Evolutionary conservation across 2,888 invertebrate genomes (phyloP).

Genomic region (Mesodorylaimus sp.): DNA sequence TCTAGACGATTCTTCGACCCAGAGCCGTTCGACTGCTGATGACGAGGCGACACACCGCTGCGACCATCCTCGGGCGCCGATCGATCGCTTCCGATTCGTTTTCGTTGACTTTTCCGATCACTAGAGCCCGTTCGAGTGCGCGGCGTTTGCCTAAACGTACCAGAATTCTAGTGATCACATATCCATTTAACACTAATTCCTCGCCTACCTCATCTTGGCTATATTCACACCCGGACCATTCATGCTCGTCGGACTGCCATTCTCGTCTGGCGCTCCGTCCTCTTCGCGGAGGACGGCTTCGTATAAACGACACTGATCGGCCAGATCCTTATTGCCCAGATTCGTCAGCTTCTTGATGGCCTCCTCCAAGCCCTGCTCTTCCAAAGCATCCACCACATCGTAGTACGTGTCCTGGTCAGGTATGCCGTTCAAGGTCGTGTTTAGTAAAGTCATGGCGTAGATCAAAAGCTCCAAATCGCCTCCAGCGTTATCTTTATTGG

Average conservation of each 20-base stretch:
- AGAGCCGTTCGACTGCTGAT: background rate
- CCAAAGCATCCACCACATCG: slow-evolving; percentile 83
- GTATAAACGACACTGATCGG: slow-evolving; percentile 24
- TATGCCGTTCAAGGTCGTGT: slow-evolving; percentile 32
- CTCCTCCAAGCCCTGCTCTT: slow-evolving; percentile 49
- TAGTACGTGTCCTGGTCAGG: slow-evolving; percentile 70
- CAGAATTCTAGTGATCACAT: no score
- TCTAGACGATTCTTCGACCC: background rate
- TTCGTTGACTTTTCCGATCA: background rate
- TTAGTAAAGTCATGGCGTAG: slow-evolving; percentile 85
- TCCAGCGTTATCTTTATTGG: slow-evolving; percentile 70
- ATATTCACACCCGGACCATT: background rate
- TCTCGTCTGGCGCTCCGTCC: slow-evolving; percentile 15
- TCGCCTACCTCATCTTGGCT: slow-evolving; percentile 11
- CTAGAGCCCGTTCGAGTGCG: background rate
- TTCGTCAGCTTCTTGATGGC: slow-evolving; percentile 19
- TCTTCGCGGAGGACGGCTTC: slow-evolving; percentile 26
- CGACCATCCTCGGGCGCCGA: no score
- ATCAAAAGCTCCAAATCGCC: slow-evolving; percentile 75
- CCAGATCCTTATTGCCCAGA: slow-evolving; percentile 18
- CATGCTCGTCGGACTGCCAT: no score
- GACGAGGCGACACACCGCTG: no score
- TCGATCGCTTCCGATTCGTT: background rate
- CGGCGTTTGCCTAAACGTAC: background rate
- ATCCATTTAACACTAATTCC: background rate